Base-by-base conservation (phyloP, 2,797 vertebrate genomes). In the Gambelia wislizenii region DNA sequence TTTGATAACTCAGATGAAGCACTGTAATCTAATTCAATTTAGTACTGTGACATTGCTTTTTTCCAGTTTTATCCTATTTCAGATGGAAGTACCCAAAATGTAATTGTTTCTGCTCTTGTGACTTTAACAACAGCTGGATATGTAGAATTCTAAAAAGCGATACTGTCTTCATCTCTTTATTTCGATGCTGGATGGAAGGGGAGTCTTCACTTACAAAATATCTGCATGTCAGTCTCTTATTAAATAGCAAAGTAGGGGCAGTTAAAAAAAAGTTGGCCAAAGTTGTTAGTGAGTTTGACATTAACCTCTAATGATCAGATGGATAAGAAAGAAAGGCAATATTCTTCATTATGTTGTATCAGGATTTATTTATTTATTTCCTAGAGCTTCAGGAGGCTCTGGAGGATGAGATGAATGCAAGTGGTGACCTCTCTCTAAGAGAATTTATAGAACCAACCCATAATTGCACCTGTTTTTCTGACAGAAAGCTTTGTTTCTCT, bases 1-100 rank as follows among this genome's bases (percentile, higher is more conserved):
- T 93, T 76, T 61, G 87, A n/a, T 88, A 75, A 49, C 70, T 20
- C 36, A 54, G 25, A 61, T 64, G 39, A 80, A 80, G 16, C 56
- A 14, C 77, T 67, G 12, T 10, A 77, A 30, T 67, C 22, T 67
- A 78, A 70, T 27, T 30, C 14, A 80, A 80, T 25, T 30, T 36
- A 74, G 39, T 47, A 7, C 7, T 25, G 33, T 79, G 14, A 4
- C 67, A 49, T 42, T 4, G 25, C 10, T n/a, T 39, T 27, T 8
- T 4, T 18, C 56, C 56, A 59, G 56, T 22, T 77, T 77, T 5
- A 67, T 67, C 42, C 74, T 78, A 16, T 78, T 36, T 20, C 36
- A 88, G 36, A 49, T 20, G 2, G 27, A 82, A 25, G 54, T 8
- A 22, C 39, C 54, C 54, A 47, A 61, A 82, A 75, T 56, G n/a